These are phyloP conservation scores for Neodontobutis hainanensis DNA, from an alignment of 2,113 vertebrate genomes.

Conservation along the genomic window DNA sequence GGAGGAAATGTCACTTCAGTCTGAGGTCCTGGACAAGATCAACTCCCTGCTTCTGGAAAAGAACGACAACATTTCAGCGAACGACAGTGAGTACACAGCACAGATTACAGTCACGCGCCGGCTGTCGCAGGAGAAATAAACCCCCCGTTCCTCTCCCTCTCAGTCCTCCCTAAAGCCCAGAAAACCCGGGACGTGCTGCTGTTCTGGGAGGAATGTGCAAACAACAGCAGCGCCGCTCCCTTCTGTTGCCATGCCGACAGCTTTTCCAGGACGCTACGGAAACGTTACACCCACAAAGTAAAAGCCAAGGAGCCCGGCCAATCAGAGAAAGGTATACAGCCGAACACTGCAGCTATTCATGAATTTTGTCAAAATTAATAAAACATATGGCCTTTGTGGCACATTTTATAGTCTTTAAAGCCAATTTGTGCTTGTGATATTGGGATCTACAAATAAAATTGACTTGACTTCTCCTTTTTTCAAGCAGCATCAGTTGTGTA, in stretches of 20 bases:
- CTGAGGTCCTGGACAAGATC: constrained; percentile 67
- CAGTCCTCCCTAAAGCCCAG: constrained; percentile 85
- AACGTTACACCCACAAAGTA: constrained; percentile 80
- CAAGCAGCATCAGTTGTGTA: too few relatives aligned
- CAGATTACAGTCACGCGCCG: not conserved
- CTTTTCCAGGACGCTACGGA: constrained; percentile 82
- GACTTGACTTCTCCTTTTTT: too few relatives aligned
- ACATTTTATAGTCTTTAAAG: too few relatives aligned
- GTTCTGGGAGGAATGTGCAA: constrained; percentile 86
- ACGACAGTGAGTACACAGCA: constrained; percentile 62
- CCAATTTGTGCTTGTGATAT: too few relatives aligned
- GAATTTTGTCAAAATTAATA: too few relatives aligned
- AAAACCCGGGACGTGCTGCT: constrained; percentile 79
- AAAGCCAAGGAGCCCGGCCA: constrained; percentile 88
- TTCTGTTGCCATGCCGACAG: constrained; percentile 78
- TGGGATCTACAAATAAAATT: too few relatives aligned
- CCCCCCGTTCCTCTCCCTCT: not conserved
- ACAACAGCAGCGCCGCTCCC: constrained; percentile 45
- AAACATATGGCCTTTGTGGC: too few relatives aligned
- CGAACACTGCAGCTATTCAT: too few relatives aligned
- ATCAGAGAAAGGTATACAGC: constrained; percentile 84
- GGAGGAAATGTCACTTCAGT: constrained; percentile 71
- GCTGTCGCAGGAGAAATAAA: too few relatives aligned
- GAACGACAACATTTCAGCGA: constrained; percentile 53
- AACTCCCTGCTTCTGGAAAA: constrained; percentile 65